Base-by-base conservation (phyloP, 2,113 vertebrate genomes). In the Xenopus borealis region DNA sequence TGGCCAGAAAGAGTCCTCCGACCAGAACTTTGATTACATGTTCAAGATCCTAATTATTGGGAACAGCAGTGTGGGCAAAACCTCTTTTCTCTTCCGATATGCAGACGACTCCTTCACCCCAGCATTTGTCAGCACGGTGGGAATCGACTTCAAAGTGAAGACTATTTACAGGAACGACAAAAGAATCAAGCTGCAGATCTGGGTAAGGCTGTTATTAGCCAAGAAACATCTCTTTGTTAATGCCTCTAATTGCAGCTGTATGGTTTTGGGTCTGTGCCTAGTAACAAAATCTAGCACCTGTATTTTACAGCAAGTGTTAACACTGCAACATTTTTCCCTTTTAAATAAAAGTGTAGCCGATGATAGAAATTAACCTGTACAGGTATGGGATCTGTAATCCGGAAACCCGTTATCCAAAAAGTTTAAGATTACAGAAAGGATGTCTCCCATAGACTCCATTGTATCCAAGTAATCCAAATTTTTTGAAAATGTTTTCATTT, bases 131-230 rank as follows among this genome's bases (percentile, higher is more conserved):
- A 94, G 93, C 87, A 95, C 94, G 0, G 94, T 95, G 0, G 94
- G 94, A 84, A 95, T 95, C 4, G 93, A 95, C 86, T 95, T 95
- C 90, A 95, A 94, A 85, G 93, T 95, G 80, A 95, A 95, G 83
- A 95, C 94, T 79, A 93, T 95, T 81, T 94, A 94, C 81, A 82
- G 93, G 70, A 93, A 94, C 10, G 94, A 94, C 85, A 95, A 95
- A 66, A 90, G 92, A 79, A 94, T 95, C 83, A 95, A 95, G 74
- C 90, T 95, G 78, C 94, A 95, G 87, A 95, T 95, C 72, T 95
- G 94, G 94, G 94, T 95, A 85, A 84, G 92, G 70, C 3, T 68
- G 46, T 63, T 69, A 75, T 68, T 40, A 62, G 17, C 33, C 33
- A 46, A 46, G 63, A 30, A 68, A 40, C 44, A 19, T 67, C 44